phyloP scores from a whole-genome alignment of 2,888 invertebrate genomes.

The Lasioglossum leucozonium region DNA sequence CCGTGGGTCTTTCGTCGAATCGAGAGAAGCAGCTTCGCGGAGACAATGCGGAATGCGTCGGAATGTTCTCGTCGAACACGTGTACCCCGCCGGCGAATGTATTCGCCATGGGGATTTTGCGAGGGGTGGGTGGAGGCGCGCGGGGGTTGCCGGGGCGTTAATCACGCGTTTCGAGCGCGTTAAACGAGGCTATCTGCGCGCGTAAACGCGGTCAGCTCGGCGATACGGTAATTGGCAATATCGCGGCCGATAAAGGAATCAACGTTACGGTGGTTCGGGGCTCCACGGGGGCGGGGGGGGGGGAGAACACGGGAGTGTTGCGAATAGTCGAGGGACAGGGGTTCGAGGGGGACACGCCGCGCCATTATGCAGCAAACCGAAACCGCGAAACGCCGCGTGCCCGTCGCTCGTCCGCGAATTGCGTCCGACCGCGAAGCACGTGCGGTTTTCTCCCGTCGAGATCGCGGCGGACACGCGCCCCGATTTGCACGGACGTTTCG shows the following conservation, averaged over 20 bases:
- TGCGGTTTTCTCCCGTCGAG: constrained; percentile 75
- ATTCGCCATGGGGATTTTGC: constrained; percentile 27
- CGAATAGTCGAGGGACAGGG: neutral
- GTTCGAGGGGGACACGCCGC: constrained; percentile 60
- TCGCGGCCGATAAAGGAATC: constrained; percentile 79
- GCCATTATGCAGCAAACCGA: constrained; percentile 80
- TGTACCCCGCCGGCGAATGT: neutral
- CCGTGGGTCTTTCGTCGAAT: neutral
- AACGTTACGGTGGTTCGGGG: constrained; percentile 61
- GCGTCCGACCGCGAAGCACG: constrained; percentile 71
- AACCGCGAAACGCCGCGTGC: constrained; percentile 76
- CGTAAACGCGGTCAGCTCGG: constrained; percentile 62
- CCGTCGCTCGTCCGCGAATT: constrained; percentile 67
- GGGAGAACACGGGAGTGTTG: neutral
- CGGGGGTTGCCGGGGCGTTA: constrained; percentile 44
- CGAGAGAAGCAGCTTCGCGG: neutral
- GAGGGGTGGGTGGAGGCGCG: neutral
- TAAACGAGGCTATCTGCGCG: constrained; percentile 64
- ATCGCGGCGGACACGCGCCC: neutral
- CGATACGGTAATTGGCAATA: constrained; percentile 80
- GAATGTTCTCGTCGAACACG: constrained; percentile 3
- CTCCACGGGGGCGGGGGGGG: neutral
- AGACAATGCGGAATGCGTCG: neutral
- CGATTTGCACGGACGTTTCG: neutral
- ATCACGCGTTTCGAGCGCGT: constrained; percentile 68